These are phyloP conservation scores for Chamaetylas fuelleborni DNA, from an alignment of 2,113 vertebrate genomes.

Conservation along the genomic window DNA sequence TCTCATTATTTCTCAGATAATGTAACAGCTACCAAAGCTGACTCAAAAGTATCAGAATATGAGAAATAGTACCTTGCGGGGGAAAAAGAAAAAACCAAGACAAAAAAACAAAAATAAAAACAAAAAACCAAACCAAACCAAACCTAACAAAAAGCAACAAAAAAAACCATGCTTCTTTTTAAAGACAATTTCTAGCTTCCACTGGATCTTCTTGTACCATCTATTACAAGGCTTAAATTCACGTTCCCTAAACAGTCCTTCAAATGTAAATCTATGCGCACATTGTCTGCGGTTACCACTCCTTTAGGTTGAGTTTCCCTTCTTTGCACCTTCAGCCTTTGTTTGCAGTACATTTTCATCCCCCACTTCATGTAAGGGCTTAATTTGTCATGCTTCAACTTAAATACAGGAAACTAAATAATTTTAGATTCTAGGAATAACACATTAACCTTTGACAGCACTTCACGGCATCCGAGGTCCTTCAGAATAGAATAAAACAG, in stretches of 20 bases:
- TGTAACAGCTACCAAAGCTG: background rate
- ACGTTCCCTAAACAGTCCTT: background rate
- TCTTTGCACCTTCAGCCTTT: background rate
- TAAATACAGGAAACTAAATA: background rate
- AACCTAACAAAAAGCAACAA: background rate
- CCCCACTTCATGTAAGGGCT: background rate
- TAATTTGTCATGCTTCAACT: background rate
- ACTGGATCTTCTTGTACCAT: background rate
- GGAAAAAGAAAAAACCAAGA: background rate
- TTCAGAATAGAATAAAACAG: background rate
- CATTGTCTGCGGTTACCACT: background rate
- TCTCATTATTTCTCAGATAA: background rate
- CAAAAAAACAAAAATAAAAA: too few species aligned
- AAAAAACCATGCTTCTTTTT: background rate
- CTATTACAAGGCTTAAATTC: background rate
- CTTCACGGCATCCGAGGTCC: background rate
- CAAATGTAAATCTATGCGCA: background rate
- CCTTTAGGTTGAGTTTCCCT: background rate
- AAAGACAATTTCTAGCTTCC: background rate
- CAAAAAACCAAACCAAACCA: background rate
- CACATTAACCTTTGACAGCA: background rate
- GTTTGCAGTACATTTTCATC: background rate
- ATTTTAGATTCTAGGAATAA: background rate
- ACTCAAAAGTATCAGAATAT: background rate
- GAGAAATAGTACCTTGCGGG: background rate